Evolutionary conservation across 2,888 invertebrate species (phyloP).

Genomic region (Automeris io): DNA sequence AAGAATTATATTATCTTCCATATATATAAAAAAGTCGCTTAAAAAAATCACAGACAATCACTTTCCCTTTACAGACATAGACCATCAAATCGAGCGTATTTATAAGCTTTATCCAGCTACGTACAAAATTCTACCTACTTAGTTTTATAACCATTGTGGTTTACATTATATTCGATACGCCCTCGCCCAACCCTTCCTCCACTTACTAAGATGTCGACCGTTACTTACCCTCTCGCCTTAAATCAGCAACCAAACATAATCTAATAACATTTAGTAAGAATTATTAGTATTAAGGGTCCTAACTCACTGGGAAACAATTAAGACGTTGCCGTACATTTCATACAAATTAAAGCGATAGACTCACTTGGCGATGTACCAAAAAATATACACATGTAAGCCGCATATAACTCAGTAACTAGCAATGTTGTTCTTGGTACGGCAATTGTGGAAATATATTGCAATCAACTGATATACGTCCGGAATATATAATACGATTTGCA

Average conservation of each 20-base stretch:
- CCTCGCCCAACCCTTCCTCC: conserved; percentile 40
- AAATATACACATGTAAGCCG: no score
- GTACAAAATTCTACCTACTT: conserved; percentile 73
- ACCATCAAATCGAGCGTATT: conserved; percentile 68
- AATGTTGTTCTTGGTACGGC: no score
- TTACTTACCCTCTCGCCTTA: conserved; percentile 41
- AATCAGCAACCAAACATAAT: conserved; percentile 31
- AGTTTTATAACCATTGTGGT: conserved; percentile 77
- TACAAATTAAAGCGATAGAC: no score
- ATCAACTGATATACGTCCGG: no score
- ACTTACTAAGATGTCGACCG: conserved; percentile 44
- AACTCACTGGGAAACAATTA: no score
- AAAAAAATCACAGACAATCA: conserved; percentile 79
- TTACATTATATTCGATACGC: conserved; percentile 52
- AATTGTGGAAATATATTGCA: no score
- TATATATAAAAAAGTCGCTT: conserved; percentile 78
- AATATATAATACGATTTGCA: no score
- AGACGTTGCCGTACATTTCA: no score
- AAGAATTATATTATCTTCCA: conserved; percentile 70
- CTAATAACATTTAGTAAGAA: no score
- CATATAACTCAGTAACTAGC: no score
- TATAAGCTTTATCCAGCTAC: conserved; percentile 71
- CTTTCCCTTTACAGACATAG: conserved; percentile 75
- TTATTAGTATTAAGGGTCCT: no score
- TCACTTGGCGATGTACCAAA: no score